Evolutionary conservation across 2,113 vertebrate genomes (phyloP).

Genomic region (Sakesphorus luctuosus): DNA sequence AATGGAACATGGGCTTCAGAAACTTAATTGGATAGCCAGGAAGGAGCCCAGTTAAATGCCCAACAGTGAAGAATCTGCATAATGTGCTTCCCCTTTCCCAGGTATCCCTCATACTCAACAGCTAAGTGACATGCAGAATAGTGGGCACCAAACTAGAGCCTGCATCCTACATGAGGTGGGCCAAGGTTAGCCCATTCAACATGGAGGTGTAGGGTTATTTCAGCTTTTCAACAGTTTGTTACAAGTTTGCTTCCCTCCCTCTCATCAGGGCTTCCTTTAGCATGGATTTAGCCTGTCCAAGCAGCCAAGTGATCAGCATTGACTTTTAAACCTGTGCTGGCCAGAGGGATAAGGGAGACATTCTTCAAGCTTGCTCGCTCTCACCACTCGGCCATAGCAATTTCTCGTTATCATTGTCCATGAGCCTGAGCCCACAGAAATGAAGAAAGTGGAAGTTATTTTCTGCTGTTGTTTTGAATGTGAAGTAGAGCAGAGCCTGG

Average conservation of each 20-base stretch:
- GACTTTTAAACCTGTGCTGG: background rate
- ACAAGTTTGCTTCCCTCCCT: background rate
- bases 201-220: background rate
- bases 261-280: background rate
- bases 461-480: constrained; percentile 58
- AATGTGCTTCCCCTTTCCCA: background rate
- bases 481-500: background rate
- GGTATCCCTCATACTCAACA: background rate
- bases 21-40: background rate
- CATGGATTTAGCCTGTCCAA: background rate
- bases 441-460: constrained; percentile 33
- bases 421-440: background rate
- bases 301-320: background rate
- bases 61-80: background rate
- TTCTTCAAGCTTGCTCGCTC: background rate
- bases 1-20: background rate
- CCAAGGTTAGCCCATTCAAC: background rate
- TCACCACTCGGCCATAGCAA: background rate
- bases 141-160: background rate
- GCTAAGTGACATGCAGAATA: background rate
- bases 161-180: background rate
- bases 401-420: background rate
- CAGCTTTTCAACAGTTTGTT: background rate
- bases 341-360: background rate
- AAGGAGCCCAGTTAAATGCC: background rate